Conservation (phyloP, 2,888 invertebrate genomes). For the Reticulitermes lucifugus region DNA sequence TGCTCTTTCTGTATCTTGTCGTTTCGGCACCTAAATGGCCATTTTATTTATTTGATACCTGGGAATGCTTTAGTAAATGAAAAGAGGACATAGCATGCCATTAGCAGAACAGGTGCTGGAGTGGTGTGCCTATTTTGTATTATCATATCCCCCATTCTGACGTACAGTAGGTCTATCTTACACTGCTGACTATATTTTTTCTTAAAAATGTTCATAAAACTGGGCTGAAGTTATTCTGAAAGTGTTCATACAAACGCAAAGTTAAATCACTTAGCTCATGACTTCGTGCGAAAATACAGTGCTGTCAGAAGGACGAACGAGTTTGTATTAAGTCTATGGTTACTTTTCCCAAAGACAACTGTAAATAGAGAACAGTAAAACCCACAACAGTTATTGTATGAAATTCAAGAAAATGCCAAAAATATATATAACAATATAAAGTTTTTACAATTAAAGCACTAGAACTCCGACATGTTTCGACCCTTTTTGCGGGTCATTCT, state of each 20-base stretch:
- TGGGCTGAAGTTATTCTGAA: background rate
- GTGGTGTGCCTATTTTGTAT: background rate
- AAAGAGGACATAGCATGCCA: background rate
- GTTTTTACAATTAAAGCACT: no score
- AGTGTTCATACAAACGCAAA: background rate
- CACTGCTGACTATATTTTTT: background rate
- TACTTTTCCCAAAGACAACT: background rate
- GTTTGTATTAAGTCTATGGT: background rate
- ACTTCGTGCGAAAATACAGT: background rate
- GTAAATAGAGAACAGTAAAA: no score
- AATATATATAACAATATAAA: no score
- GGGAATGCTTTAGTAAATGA: background rate
- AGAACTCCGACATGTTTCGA: no score
- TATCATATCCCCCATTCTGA: background rate
- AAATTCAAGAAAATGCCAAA: no score
- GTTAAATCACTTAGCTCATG: background rate
- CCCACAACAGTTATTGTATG: no score
- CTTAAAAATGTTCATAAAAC: background rate
- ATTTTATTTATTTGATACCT: constrained; percentile 32
- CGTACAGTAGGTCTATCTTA: background rate
- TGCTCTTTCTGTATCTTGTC: constrained; percentile 5
- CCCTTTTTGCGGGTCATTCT: no score
- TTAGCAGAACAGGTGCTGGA: background rate
- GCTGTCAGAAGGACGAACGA: background rate
- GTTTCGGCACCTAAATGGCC: constrained; percentile 7